Evolutionary conservation across 1,140 invertebrate species (phyloP).

Genomic region (Triops longicaudatus): DNA sequence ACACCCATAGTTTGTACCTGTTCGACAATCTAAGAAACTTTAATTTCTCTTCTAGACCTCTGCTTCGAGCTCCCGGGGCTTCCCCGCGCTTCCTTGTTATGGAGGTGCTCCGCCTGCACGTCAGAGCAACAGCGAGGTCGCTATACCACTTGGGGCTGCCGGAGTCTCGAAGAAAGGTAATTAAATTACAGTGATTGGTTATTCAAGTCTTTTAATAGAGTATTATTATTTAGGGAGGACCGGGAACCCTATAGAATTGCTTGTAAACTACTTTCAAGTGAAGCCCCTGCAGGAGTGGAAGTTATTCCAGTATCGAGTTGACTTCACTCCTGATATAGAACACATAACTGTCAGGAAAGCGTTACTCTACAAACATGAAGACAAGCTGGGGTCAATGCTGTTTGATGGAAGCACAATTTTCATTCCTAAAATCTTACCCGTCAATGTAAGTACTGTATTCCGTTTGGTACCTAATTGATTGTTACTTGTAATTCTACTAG

Average conservation of each 20-base stretch:
- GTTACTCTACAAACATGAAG: conserved; percentile 48
- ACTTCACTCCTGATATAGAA: conserved; percentile 65
- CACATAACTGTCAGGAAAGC: conserved; percentile 50
- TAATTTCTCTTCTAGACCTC: no score
- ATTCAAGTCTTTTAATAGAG: no score
- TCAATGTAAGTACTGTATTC: conserved; percentile 31
- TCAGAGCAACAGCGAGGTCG: no score
- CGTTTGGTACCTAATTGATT: conserved; percentile 3
- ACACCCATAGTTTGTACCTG: no score
- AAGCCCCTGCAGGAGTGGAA: conserved; percentile 58
- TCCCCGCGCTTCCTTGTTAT: no score
- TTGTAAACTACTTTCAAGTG: conserved; percentile 67
- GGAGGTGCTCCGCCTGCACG: no score
- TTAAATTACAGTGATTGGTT: no score
- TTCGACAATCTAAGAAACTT: no score
- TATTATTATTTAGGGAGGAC: conserved; percentile 41
- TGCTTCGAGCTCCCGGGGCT: no score
- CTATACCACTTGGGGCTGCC: no score
- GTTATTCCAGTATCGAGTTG: conserved; percentile 72
- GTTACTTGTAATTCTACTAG: background rate
- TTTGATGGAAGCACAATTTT: conserved; percentile 51
- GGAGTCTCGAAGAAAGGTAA: no score
- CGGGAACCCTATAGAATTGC: conserved; percentile 47
- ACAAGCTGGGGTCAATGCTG: conserved; percentile 46
- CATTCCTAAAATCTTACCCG: conserved; percentile 42